phyloP scores from a whole-genome alignment of 2,113 vertebrate genomes.

The Apeltes quadracus region DNA sequence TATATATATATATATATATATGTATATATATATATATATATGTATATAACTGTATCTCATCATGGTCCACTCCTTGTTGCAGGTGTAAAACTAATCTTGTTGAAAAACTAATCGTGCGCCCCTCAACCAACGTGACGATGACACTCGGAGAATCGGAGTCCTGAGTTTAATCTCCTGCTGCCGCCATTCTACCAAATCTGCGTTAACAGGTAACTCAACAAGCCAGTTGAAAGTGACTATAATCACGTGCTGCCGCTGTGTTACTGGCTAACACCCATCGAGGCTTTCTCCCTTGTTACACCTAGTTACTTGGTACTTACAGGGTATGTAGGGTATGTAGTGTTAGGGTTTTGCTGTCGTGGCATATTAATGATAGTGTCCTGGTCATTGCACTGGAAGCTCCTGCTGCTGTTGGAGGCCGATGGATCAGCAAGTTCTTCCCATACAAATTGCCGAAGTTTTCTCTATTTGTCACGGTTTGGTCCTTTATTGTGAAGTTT shows the following conservation, averaged over 20 bases:
- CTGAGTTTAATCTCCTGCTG: conserved; percentile 30
- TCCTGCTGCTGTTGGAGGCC: neutral
- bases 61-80: conserved; percentile 36
- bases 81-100: conserved; percentile 50
- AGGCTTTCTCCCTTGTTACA: neutral
- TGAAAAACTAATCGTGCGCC: no score
- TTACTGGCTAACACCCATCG: neutral
- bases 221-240: neutral
- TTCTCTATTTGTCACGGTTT: no score
- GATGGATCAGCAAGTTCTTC: neutral
- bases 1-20: no score
- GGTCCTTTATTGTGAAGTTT: no score
- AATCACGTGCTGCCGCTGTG: neutral
- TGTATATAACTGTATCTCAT: neutral
- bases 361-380: neutral
- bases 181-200: conserved; percentile 61
- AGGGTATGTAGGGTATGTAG: neutral
- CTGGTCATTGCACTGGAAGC: neutral
- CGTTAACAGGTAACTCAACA: conserved; percentile 68
- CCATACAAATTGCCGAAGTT: neutral
- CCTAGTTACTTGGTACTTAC: neutral
- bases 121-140: conserved; percentile 62
- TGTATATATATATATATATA: no score
- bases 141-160: conserved; percentile 38
- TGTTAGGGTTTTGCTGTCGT: neutral